Conservation (phyloP, 2,888 invertebrate genomes). For the Idaea biselata region DNA sequence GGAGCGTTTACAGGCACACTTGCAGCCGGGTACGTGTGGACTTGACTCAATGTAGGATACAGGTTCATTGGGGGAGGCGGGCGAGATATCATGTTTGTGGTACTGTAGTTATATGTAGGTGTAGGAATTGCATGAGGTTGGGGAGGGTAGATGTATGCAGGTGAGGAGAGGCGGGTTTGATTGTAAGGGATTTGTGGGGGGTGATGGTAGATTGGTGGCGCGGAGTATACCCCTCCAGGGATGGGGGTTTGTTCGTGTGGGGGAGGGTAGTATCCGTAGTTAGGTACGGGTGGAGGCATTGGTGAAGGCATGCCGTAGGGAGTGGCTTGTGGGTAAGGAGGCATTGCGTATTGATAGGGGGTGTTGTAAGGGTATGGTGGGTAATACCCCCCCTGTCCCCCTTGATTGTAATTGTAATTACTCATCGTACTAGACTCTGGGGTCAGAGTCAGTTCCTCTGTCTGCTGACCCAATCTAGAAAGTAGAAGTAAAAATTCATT, state of each 20-base stretch:
- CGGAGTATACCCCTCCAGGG: slow-evolving; percentile 41
- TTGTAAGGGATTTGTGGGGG: slow-evolving; percentile 52
- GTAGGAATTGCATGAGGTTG: slow-evolving; percentile 27
- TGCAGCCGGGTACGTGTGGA: slow-evolving; percentile 52
- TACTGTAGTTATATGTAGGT: slow-evolving; percentile 59
- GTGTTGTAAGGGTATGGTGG: slow-evolving; percentile 53
- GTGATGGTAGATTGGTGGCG: slow-evolving; percentile 36
- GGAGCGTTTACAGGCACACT: slow-evolving; percentile 18
- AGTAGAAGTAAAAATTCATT: slow-evolving; percentile 16
- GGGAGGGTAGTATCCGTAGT: slow-evolving; percentile 52
- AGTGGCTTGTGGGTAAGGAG: slow-evolving; percentile 54
- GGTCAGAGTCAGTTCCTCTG: slow-evolving; percentile 62
- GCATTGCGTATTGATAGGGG: slow-evolving; percentile 43
- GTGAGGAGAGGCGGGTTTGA: slow-evolving; percentile 66
- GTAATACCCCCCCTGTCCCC: slow-evolving; percentile 48
- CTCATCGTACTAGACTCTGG: slow-evolving; percentile 61
- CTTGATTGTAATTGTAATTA: slow-evolving; percentile 62
- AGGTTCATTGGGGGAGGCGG: slow-evolving; percentile 52
- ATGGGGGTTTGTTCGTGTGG: slow-evolving; percentile 39
- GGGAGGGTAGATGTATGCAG: slow-evolving; percentile 57
- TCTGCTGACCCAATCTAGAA: slow-evolving; percentile 68
- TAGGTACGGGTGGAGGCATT: slow-evolving; percentile 36
- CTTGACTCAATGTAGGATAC: slow-evolving; percentile 60
- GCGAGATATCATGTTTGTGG: slow-evolving; percentile 68
- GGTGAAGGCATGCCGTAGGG: slow-evolving; percentile 63